phyloP scores from a whole-genome alignment of 2,797 vertebrate species.

The Galagoides demidoff region DNA sequence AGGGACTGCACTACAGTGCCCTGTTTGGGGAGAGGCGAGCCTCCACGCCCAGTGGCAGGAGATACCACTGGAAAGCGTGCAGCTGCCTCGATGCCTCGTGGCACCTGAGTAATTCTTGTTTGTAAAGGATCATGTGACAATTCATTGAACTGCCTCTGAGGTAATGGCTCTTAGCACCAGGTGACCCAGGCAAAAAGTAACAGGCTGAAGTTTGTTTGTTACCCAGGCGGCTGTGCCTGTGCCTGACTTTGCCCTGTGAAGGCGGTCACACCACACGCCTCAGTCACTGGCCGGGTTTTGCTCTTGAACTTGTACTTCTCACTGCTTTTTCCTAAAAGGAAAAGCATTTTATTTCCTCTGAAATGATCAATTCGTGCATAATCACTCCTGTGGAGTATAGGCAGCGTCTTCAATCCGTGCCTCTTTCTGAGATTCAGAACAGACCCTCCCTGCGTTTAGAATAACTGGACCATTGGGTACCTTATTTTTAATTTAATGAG shows the following conservation, averaged over 20 bases:
- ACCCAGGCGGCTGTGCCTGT: neutral
- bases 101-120: slow-evolving; percentile 43
- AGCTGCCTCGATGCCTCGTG: neutral
- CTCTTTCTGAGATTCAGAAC: neutral
- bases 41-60: neutral
- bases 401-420: neutral
- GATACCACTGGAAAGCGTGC: neutral
- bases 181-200: slow-evolving; percentile 8
- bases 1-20: too few species aligned
- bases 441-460: neutral
- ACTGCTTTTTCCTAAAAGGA: neutral
- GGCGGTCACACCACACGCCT: neutral
- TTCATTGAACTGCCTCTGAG: neutral
- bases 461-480: neutral
- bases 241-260: neutral
- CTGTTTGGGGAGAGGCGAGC: too few species aligned
- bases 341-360: neutral
- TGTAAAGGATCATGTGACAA: slow-evolving; percentile 38
- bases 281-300: neutral
- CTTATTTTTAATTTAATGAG: neutral
- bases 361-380: neutral
- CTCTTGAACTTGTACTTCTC: slow-evolving; percentile 6
- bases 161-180: neutral
- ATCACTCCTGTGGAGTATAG: neutral
- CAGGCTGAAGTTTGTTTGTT: neutral